phyloP scores from a whole-genome alignment of 2,888 invertebrate species.

The Salticus scenicus region DNA sequence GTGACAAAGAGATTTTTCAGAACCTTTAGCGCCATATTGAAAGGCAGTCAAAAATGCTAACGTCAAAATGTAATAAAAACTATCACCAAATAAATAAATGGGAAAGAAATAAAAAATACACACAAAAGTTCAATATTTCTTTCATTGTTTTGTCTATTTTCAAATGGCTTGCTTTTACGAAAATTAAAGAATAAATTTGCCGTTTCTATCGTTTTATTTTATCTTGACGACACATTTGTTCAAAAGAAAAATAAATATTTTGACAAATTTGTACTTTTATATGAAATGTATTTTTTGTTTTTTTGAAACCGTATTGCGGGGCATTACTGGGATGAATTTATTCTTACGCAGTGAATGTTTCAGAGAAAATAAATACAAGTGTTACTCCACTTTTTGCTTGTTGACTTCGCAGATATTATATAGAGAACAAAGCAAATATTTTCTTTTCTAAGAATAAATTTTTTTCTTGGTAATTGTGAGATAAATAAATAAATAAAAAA shows the following conservation, averaged over 20 bases:
- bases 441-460: too few species aligned
- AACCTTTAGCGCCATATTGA: not conserved
- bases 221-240: slow-evolving; percentile 6
- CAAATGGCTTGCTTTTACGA: slow-evolving; percentile 9
- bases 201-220: not conserved
- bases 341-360: not conserved
- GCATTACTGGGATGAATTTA: not conserved
- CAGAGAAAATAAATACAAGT: too few species aligned
- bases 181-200: slow-evolving; percentile 6
- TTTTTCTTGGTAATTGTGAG: too few species aligned
- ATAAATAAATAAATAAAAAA: too few species aligned
- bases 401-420: too few species aligned
- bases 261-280: not conserved
- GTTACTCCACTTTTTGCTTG: too few species aligned
- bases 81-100: not conserved
- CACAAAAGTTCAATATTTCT: not conserved
- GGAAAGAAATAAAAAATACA: not conserved
- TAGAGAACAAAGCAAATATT: too few species aligned
- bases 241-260: not conserved
- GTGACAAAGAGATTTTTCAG: too few species aligned
- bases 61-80: not conserved
- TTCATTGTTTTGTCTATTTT: slow-evolving; percentile 10
- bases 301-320: not conserved
- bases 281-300: not conserved
- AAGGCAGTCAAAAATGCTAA: not conserved